A percentile compares a stretch with the other conserved stretches of the same genome.
Evolutionary conservation across 2,797 vertebrate genomes (phyloP).

Genomic region (Sebastolobus altivelis): DNA sequence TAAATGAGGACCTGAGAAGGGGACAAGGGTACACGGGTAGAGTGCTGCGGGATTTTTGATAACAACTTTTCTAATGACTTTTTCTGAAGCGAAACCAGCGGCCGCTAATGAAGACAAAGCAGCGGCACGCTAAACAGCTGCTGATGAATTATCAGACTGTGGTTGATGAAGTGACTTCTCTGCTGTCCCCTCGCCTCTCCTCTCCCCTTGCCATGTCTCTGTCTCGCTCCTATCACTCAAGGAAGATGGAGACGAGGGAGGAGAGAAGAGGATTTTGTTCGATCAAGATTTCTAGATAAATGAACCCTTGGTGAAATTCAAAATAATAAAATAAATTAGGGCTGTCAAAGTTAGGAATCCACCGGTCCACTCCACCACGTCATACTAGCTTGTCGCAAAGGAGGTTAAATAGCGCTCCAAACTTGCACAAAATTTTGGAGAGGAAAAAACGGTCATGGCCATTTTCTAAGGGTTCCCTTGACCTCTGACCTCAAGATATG

Average conservation of each 20-base stretch:
- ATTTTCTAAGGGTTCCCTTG: no score
- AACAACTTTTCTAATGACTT: constrained; percentile 72
- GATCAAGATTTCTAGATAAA: background rate
- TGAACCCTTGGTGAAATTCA: background rate
- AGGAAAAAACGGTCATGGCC: no score
- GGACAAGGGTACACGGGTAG: constrained; percentile 6
- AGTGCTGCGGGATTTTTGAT: constrained; percentile 52
- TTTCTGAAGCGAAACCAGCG: constrained; percentile 61
- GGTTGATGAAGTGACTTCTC: constrained; percentile 70
- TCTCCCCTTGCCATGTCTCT: constrained; percentile 40
- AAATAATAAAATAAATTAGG: no score
- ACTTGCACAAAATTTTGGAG: no score
- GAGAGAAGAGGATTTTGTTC: background rate
- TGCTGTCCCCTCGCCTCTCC: constrained; percentile 43
- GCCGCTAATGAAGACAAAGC: constrained; percentile 80
- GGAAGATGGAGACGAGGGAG: constrained; percentile 39
- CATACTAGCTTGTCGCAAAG: no score
- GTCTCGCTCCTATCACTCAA: constrained; percentile 54
- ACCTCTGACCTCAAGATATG: no score
- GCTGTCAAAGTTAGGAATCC: no score
- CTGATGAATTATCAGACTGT: constrained; percentile 79
- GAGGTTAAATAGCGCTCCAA: no score
- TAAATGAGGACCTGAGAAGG: constrained; percentile 21
- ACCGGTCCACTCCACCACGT: no score
- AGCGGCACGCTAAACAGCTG: constrained; percentile 71